phyloP scores from a whole-genome alignment of 2,888 invertebrate species.

The Empis livida region DNA sequence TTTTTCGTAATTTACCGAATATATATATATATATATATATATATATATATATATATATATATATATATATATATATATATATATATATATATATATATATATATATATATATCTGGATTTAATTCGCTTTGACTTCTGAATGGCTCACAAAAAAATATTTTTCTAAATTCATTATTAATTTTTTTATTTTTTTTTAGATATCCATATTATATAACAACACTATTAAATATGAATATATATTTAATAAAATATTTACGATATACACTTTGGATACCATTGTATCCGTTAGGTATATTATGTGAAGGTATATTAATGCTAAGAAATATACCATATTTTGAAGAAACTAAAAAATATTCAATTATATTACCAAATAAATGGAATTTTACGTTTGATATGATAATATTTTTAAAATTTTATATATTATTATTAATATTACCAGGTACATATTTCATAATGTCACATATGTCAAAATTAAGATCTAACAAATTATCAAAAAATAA shows the following conservation, averaged over 20 bases:
- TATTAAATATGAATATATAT: constrained; percentile 58
- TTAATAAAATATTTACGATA: constrained; percentile 86
- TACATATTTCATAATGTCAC: constrained; percentile 63
- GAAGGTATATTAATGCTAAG: constrained; percentile 72
- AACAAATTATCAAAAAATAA: constrained; percentile 41
- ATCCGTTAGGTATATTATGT: constrained; percentile 78
- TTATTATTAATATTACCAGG: constrained; percentile 63
- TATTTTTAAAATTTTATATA: constrained; percentile 63
- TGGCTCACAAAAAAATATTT: no score
- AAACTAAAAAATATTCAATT: constrained; percentile 61
- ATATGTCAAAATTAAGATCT: constrained; percentile 66
- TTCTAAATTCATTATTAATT: neutral
- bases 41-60: no score
- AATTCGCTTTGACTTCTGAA: no score
- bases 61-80: no score
- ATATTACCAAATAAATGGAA: constrained; percentile 75
- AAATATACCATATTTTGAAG: constrained; percentile 81
- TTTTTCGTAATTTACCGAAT: no score
- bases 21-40: no score
- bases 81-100: no score
- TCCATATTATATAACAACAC: constrained; percentile 78
- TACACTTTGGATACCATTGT: constrained; percentile 85
- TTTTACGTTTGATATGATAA: constrained; percentile 74
- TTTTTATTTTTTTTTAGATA: constrained; percentile 47
- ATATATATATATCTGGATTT: no score